Conservation (phyloP, 2,888 invertebrate genomes). For the Chrysotoxum bicinctum region DNA sequence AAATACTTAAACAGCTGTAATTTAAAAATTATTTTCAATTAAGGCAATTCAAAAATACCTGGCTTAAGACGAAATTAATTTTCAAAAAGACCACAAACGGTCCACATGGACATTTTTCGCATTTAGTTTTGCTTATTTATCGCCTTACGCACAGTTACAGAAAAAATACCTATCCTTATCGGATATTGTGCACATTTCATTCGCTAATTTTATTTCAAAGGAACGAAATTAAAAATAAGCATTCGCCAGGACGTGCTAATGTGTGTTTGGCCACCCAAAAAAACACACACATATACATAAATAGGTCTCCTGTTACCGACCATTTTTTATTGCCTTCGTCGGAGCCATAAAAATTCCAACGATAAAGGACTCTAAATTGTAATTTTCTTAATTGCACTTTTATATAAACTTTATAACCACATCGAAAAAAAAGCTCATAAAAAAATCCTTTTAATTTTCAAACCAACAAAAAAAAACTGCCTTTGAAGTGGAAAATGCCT, state of each 20-base stretch:
- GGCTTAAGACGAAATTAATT: too few relatives aligned
- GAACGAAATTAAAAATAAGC: neutral
- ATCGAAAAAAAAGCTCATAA: neutral
- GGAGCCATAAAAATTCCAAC: slow-evolving; percentile 6
- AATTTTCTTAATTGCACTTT: slow-evolving; percentile 62
- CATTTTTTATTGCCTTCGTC: neutral
- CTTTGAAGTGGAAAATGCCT: neutral
- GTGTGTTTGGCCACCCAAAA: neutral
- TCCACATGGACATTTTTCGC: neutral
- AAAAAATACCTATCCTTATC: neutral
- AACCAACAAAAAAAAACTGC: neutral
- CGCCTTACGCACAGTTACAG: neutral
- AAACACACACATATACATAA: neutral
- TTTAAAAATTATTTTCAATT: too few relatives aligned
- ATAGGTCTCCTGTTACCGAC: slow-evolving; percentile 4
- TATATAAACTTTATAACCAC: slow-evolving; percentile 50
- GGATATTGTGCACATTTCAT: neutral
- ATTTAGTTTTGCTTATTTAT: neutral
- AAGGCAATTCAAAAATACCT: too few relatives aligned
- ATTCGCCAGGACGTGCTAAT: slow-evolving; percentile 1
- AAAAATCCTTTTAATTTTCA: slow-evolving; percentile 55
- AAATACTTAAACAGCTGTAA: too few relatives aligned
- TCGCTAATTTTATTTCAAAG: neutral
- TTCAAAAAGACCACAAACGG: too few relatives aligned
- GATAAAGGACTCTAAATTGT: slow-evolving; percentile 44